Percentiles rank a stretch among this genome's conserved stretches.
Conservation (phyloP, 2,113 vertebrate species). For the Steatornis caripensis region DNA sequence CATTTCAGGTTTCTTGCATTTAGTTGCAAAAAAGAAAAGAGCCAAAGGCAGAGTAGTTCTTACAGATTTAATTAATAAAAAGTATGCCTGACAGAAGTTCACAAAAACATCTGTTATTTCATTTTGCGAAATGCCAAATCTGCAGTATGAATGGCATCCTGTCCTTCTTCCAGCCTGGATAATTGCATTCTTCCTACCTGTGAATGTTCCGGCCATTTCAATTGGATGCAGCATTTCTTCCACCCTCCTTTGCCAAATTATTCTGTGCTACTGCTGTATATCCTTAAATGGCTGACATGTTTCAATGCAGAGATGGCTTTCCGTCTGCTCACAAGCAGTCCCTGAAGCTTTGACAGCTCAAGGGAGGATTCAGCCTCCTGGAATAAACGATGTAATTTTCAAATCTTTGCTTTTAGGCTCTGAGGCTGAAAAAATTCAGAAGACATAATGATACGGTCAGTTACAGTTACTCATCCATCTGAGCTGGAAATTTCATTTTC, state of each 20-base stretch:
- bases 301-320: background rate
- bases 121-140: constrained; percentile 10
- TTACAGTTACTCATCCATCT: background rate
- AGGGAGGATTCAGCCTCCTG: background rate
- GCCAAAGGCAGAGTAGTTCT: background rate
- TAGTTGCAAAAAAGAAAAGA: background rate
- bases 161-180: background rate
- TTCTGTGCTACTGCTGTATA: background rate
- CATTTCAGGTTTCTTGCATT: background rate
- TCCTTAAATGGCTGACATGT: background rate
- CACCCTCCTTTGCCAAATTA: background rate
- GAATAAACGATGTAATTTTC: background rate
- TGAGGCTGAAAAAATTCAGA: background rate
- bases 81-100: background rate
- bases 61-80: constrained; percentile 24
- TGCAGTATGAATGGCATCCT: background rate
- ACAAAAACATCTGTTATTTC: constrained; percentile 34
- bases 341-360: background rate
- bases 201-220: background rate
- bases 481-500: background rate
- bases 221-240: background rate
- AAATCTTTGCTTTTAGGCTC: background rate
- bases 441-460: fast-evolving
- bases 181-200: constrained; percentile 40
- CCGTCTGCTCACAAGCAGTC: background rate